Percentiles rank a stretch among this genome's conserved stretches.
phyloP scores from a whole-genome alignment of 2,113 vertebrate species.

The Morone saxatilis region DNA sequence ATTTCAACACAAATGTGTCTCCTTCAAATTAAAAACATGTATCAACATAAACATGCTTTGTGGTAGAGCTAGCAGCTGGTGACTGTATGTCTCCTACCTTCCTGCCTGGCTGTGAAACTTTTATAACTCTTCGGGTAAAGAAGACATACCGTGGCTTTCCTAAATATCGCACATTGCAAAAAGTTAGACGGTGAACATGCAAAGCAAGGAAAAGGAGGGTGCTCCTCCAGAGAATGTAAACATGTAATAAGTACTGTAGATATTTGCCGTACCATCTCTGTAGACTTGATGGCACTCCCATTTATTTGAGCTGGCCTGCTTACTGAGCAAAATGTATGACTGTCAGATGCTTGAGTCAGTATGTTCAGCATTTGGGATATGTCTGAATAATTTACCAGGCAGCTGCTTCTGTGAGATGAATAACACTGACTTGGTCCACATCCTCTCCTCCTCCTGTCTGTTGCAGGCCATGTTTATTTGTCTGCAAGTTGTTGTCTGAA shows the following conservation, averaged over 20 bases:
- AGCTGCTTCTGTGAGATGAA: slow-evolving; percentile 52
- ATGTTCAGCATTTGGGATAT: slow-evolving; percentile 53
- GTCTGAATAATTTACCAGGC: slow-evolving; percentile 68
- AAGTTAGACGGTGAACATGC: neutral
- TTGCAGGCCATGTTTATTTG: slow-evolving; percentile 1
- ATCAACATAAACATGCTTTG: too few species aligned
- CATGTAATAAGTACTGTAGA: neutral
- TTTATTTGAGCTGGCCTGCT: slow-evolving; percentile 23
- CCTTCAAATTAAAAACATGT: neutral
- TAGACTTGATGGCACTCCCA: neutral
- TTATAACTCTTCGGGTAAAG: neutral
- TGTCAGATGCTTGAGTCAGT: slow-evolving; percentile 53
- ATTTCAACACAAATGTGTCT: neutral
- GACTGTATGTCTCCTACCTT: neutral
- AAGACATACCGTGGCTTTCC: neutral
- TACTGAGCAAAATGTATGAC: slow-evolving; percentile 59
- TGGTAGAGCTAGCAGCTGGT: neutral
- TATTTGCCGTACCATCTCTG: neutral
- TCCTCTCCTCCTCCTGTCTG: slow-evolving; percentile 21
- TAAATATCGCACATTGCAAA: neutral
- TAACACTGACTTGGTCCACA: slow-evolving; percentile 30
- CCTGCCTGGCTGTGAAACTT: neutral
- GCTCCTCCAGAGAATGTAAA: too few species aligned
- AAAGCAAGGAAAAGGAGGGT: neutral
- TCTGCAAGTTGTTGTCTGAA: neutral